phyloP scores from a whole-genome alignment of 2,797 vertebrate species.

The Rhinichthys osculus region DNA sequence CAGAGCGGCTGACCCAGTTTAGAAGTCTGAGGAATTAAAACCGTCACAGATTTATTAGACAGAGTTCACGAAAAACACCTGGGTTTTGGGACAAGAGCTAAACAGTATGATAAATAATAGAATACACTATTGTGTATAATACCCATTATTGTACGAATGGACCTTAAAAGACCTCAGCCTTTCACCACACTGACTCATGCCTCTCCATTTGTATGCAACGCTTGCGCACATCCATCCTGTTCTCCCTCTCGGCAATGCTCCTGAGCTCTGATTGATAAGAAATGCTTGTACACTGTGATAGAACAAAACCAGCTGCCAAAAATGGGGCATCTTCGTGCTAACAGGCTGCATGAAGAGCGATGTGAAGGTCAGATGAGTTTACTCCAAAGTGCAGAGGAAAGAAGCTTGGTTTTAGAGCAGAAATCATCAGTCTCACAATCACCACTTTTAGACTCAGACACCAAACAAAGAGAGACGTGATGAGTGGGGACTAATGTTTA shows the following conservation, averaged over 20 bases:
- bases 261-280: conserved; percentile 10
- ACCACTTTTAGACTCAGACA: not conserved
- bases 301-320: not conserved
- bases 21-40: conserved; percentile 16
- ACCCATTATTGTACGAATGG: conserved; percentile 3
- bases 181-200: not conserved
- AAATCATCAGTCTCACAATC: not conserved
- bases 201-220: conserved; percentile 4
- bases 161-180: not conserved
- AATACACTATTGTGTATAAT: not conserved
- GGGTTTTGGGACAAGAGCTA: not conserved
- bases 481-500: not conserved
- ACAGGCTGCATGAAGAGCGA: not conserved
- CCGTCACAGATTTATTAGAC: not conserved
- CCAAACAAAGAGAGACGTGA: not conserved
- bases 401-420: not conserved
- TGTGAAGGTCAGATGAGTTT: not conserved
- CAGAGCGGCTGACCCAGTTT: conserved; percentile 6
- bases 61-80: not conserved
- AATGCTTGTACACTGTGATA: not conserved
- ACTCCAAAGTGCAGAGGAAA: not conserved
- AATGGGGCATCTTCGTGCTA: not conserved
- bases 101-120: not conserved
- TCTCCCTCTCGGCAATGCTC: not conserved
- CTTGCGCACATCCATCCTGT: not conserved